Evolutionary conservation across 64 coral and sea anemone genomes (phyloP).

Genomic region (Astreopora myriophthalma): DNA sequence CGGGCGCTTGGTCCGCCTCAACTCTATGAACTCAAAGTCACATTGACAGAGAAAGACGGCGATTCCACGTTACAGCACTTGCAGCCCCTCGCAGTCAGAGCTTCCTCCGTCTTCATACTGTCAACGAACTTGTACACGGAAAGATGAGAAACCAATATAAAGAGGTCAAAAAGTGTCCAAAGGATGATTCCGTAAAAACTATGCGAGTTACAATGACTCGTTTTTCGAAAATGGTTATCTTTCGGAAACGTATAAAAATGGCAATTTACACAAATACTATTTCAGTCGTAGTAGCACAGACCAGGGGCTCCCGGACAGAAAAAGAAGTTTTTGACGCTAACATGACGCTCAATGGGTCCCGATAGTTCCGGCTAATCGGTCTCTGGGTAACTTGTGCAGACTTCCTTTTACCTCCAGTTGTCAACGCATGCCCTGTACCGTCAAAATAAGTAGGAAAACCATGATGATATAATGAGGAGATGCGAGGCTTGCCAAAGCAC

Average conservation of each 20-base stretch:
- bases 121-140: neutral
- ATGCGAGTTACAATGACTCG: neutral
- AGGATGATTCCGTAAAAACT: neutral
- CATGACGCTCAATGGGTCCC: no score
- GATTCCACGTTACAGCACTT: no score
- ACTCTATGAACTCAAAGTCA: no score
- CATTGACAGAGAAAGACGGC: no score
- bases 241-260: neutral
- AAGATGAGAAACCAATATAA: neutral
- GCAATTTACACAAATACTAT: neutral
- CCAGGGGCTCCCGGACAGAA: no score
- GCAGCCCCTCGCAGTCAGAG: no score
- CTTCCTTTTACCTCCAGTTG: neutral
- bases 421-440: neutral
- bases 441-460: neutral
- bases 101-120: no score
- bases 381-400: neutral
- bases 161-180: neutral
- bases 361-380: neutral
- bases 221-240: neutral
- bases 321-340: no score
- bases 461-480: neutral
- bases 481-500: conserved; percentile 15
- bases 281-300: no score
- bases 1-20: no score